phyloP scores from a whole-genome alignment of 2,797 vertebrate species.

The Astyanax mexicanus region DNA sequence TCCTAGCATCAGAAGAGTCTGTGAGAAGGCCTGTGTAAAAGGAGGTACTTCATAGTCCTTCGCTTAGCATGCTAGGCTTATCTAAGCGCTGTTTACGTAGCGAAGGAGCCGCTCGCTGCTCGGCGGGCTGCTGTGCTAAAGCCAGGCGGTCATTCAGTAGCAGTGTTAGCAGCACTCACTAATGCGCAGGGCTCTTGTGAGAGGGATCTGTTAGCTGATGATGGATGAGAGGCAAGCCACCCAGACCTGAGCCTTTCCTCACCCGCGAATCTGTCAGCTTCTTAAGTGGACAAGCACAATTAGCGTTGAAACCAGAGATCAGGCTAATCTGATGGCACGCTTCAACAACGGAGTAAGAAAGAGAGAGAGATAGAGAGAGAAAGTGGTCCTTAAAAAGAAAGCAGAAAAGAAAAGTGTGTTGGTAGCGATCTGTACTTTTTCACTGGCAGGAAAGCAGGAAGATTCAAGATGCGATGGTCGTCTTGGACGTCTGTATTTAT shows the following conservation, averaged over 20 bases:
- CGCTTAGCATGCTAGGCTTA: not conserved
- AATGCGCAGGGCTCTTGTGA: constrained; percentile 81
- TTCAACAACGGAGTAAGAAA: constrained; percentile 78
- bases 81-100: not conserved
- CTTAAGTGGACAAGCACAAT: constrained; percentile 92
- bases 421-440: constrained; percentile 34
- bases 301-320: constrained; percentile 90
- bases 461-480: constrained; percentile 41
- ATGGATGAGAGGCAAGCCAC: constrained; percentile 87
- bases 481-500: too few relatives aligned
- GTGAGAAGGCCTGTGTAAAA: not conserved
- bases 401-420: constrained; percentile 51
- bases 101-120: constrained; percentile 54
- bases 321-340: constrained; percentile 87
- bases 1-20: too few relatives aligned
- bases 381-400: constrained; percentile 72
- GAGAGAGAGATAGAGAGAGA: constrained; percentile 33
- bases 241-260: constrained; percentile 79
- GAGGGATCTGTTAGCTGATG: constrained; percentile 89
- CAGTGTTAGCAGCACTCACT: constrained; percentile 80
- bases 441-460: constrained; percentile 24
- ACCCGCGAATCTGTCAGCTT: constrained; percentile 86
- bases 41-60: not conserved
- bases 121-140: constrained; percentile 45
- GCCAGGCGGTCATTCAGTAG: constrained; percentile 15